Evolutionary conservation across 2,113 vertebrate genomes (phyloP).

Genomic region (Mola mola): DNA sequence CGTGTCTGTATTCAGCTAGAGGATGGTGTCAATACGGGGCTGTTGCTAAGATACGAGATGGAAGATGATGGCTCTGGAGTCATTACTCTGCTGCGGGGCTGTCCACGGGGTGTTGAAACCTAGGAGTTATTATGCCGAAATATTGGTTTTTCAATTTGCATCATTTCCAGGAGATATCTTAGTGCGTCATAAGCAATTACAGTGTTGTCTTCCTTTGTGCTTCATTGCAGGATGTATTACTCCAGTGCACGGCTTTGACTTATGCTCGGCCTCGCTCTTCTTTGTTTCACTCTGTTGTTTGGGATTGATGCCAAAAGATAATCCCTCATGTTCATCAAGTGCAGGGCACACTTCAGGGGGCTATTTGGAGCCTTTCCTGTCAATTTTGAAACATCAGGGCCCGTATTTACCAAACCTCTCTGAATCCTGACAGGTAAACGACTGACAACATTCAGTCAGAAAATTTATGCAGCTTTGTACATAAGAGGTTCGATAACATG

Average conservation of each 20-base stretch:
- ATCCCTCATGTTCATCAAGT: slow-evolving; percentile 5
- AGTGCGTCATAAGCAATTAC: slow-evolving; percentile 44
- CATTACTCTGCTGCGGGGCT: slow-evolving; percentile 39
- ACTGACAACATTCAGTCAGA: too few species aligned
- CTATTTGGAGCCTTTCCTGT: slow-evolving; percentile 36
- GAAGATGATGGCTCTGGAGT: slow-evolving; percentile 45
- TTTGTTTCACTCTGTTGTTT: slow-evolving; percentile 15
- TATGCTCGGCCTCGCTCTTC: slow-evolving; percentile 4
- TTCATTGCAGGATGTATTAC: slow-evolving; percentile 16
- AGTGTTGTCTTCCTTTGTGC: slow-evolving; percentile 32
- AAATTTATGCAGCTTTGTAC: too few species aligned
- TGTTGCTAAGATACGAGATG: slow-evolving; percentile 69
- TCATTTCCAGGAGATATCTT: slow-evolving; percentile 34
- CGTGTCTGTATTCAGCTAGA: slow-evolving; percentile 10
- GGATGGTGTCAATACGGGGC: slow-evolving; percentile 22
- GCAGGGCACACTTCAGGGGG: slow-evolving; percentile 10
- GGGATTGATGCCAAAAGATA: slow-evolving; percentile 38
- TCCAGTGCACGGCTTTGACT: slow-evolving; percentile 1
- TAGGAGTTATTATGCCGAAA: slow-evolving; percentile 54
- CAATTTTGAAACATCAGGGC: slow-evolving; percentile 9
- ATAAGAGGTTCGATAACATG: too few species aligned
- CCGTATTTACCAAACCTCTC: too few species aligned
- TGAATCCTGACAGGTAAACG: too few species aligned
- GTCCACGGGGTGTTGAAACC: slow-evolving; percentile 51
- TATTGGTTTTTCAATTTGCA: slow-evolving; percentile 69